Evolutionary conservation across 2,797 vertebrate genomes (phyloP).

Genomic region (Hippopotamyrus pictus): DNA sequence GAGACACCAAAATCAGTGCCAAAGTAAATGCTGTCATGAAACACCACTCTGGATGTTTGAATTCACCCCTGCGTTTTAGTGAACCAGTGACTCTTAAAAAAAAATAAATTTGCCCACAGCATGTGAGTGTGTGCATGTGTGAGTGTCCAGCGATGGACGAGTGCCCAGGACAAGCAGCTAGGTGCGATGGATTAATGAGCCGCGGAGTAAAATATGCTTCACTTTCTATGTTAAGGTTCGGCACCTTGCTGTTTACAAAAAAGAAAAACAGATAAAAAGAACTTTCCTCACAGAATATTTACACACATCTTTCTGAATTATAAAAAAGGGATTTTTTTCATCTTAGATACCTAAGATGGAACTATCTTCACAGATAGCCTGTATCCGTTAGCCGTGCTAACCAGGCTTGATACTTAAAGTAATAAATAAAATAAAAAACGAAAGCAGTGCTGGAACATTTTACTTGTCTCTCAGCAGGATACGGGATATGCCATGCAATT

Average conservation of each 20-base stretch:
- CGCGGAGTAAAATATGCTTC: not conserved
- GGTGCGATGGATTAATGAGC: not conserved
- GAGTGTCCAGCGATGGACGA: not conserved
- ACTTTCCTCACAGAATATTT: not conserved
- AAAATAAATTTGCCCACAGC: not conserved
- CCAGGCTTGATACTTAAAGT: not conserved
- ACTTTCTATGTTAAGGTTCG: not conserved
- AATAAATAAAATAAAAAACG: not conserved
- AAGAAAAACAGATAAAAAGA: not conserved
- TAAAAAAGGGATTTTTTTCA: not conserved
- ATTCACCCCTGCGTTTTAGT: not conserved
- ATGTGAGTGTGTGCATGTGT: not conserved
- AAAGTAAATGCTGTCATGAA: not conserved
- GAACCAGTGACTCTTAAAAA: not conserved
- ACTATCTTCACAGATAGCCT: not conserved
- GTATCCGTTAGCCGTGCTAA: constrained; percentile 25
- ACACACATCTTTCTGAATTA: not conserved
- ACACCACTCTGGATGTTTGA: not conserved
- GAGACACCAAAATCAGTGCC: constrained; percentile 16
- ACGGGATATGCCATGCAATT: not conserved
- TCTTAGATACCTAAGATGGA: not conserved
- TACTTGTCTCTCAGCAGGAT: not conserved
- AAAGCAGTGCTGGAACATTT: constrained; percentile 4
- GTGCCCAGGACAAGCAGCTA: not conserved
- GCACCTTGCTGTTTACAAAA: not conserved